Percentiles rank a stretch among this genome's conserved stretches.
Evolutionary conservation across 2,113 vertebrate species (phyloP).

Genomic region (Procavia capensis): DNA sequence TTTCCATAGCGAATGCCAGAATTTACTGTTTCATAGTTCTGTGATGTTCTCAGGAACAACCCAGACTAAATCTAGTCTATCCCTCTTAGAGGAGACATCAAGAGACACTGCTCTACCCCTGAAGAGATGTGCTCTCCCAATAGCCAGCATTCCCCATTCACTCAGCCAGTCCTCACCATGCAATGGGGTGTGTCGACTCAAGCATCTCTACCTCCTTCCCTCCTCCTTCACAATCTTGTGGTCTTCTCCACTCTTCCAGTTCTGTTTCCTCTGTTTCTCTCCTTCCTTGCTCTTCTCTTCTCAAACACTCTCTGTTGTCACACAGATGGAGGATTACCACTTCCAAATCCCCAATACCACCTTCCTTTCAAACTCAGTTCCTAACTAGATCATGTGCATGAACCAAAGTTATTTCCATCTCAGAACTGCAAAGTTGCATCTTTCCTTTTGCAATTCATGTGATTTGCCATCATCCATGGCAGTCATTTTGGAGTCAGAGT

Average conservation of each 20-base stretch:
- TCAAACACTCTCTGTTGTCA: background rate
- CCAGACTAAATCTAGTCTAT: background rate
- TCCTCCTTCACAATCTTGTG: background rate
- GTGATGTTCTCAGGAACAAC: background rate
- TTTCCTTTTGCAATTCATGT: background rate
- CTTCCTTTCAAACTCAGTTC: background rate
- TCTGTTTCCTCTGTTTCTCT: background rate
- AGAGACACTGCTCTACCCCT: background rate
- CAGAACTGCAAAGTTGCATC: background rate
- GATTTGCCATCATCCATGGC: background rate
- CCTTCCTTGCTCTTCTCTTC: background rate
- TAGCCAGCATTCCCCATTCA: background rate
- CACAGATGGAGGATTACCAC: background rate
- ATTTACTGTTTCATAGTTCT: background rate
- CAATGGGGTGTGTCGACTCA: background rate
- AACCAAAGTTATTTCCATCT: background rate
- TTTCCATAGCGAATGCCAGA: background rate
- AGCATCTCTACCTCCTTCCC: background rate
- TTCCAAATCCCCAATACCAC: background rate
- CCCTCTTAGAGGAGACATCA: background rate
- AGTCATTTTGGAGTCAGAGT: background rate
- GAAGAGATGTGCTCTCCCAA: background rate
- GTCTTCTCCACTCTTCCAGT: background rate
- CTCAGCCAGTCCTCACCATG: background rate
- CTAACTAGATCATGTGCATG: background rate